These are phyloP conservation scores for Phorcus lineatus DNA, from an alignment of 2,888 invertebrate species.

Conservation along the genomic window DNA sequence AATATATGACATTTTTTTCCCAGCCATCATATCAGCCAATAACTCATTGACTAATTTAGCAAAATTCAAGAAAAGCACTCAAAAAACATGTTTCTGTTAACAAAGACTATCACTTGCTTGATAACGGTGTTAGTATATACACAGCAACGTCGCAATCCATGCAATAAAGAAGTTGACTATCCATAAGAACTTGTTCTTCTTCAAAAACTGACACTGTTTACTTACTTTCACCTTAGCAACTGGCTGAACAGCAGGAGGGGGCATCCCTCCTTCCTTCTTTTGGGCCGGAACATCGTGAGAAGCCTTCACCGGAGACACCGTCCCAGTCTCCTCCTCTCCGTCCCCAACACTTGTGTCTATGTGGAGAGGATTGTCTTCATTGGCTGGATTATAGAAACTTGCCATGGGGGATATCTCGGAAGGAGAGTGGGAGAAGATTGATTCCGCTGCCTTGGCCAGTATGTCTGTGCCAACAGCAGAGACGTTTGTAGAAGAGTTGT, in stretches of 20 bases:
- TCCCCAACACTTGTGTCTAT: constrained; percentile 69
- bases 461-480: constrained; percentile 55
- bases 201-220: no score
- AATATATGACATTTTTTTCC: no score
- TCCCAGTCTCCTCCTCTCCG: constrained; percentile 48
- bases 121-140: no score
- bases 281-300: neutral
- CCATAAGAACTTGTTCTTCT: no score
- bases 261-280: no score
- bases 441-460: constrained; percentile 75
- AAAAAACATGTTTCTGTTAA: no score
- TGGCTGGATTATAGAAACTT: constrained; percentile 68
- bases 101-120: no score
- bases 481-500: neutral
- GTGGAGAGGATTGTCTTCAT: constrained; percentile 68
- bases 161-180: no score
- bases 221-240: neutral
- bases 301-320: neutral
- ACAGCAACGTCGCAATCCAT: no score
- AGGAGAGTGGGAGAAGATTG: constrained; percentile 69
- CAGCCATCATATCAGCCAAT: no score
- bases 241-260: neutral
- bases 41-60: no score
- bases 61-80: no score
- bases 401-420: constrained; percentile 56